Evolutionary conservation across 2,113 vertebrate species (phyloP).

Genomic region (Lepisosteus osseus): DNA sequence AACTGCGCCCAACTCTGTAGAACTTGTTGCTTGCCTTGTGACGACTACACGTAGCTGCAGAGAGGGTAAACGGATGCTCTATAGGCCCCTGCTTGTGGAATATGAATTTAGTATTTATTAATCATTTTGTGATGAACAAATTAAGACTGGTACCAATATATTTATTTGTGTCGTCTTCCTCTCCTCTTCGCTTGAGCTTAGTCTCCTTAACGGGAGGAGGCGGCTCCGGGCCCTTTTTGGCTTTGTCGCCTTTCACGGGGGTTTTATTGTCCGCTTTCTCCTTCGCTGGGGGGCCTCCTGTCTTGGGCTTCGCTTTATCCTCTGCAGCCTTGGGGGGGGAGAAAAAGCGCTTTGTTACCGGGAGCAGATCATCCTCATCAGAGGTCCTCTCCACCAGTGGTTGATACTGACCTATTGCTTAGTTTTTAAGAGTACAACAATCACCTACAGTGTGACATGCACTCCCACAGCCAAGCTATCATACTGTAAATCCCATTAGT

Average conservation of each 20-base stretch:
- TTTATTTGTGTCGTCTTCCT: constrained; percentile 49
- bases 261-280: constrained; percentile 49
- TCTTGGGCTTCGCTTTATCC: constrained; percentile 47
- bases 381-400: too few species aligned
- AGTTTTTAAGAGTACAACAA: too few species aligned
- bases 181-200: constrained; percentile 68
- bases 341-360: too few species aligned
- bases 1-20: too few species aligned
- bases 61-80: too few species aligned
- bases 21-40: too few species aligned
- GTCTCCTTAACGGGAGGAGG: constrained; percentile 52
- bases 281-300: constrained; percentile 32
- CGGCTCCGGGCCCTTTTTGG: constrained; percentile 45
- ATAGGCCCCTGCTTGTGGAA: neutral
- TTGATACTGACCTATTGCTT: too few species aligned
- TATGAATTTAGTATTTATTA: neutral
- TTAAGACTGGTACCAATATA: constrained; percentile 69
- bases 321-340: constrained; percentile 48
- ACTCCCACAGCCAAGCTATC: too few species aligned
- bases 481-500: too few species aligned
- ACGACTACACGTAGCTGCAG: too few species aligned
- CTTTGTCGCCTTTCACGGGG: constrained; percentile 61
- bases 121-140: neutral
- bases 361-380: too few species aligned
- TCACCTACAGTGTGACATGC: too few species aligned